These are phyloP conservation scores for Congeria kusceri DNA, from an alignment of 2,888 invertebrate species.

Conservation along the genomic window DNA sequence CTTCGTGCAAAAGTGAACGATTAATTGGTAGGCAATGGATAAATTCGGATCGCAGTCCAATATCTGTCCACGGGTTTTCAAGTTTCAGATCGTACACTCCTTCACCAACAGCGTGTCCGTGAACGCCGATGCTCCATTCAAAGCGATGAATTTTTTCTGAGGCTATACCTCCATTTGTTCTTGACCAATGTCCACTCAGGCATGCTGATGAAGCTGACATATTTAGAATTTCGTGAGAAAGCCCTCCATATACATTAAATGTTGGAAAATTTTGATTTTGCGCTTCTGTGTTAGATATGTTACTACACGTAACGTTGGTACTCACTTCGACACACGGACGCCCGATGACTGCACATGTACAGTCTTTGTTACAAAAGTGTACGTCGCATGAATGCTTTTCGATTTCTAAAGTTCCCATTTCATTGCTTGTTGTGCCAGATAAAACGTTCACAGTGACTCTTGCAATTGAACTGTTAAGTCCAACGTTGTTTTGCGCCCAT, in stretches of 20 bases:
- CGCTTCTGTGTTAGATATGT: neutral
- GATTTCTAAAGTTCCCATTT: conserved; percentile 29
- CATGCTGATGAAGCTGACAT: conserved; percentile 42
- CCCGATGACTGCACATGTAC: conserved; percentile 60
- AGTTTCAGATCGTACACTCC: conserved; percentile 46
- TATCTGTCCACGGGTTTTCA: conserved; percentile 59
- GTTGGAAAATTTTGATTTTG: neutral
- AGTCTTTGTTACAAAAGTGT: conserved; percentile 58
- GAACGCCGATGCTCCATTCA: conserved; percentile 62
- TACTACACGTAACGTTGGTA: conserved; percentile 8
- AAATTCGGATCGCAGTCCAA: conserved; percentile 29
- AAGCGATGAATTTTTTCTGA: conserved; percentile 22
- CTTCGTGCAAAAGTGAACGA: conserved; percentile 30
- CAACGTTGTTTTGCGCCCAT: conserved; percentile 62
- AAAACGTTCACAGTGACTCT: conserved; percentile 18
- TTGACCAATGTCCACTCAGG: conserved; percentile 30
- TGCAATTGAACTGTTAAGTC: conserved; percentile 34
- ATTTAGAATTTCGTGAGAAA: neutral
- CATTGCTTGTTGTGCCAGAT: conserved; percentile 1
- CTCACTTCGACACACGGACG: conserved; percentile 37
- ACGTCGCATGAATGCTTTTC: conserved; percentile 57
- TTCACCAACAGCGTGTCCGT: conserved; percentile 35
- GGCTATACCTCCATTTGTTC: neutral
- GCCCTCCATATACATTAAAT: conserved; percentile 1
- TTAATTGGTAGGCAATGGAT: conserved; percentile 50